These are phyloP conservation scores for Drosophila barbarae DNA, from an alignment of 2,888 invertebrate species.

Conservation along the genomic window DNA sequence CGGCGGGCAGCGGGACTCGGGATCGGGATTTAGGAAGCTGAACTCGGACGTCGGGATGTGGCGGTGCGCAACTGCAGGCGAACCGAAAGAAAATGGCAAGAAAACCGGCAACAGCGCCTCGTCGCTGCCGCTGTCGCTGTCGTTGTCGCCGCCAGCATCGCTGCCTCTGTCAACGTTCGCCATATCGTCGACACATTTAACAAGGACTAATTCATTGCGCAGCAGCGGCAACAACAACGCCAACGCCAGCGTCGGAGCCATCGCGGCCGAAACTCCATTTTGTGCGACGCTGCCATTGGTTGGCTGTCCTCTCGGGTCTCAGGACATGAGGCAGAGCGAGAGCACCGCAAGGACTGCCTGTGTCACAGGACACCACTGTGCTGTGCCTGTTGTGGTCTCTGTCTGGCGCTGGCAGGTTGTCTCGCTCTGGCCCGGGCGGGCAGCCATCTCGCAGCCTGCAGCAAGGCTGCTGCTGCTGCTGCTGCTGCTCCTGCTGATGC, in stretches of 20 bases:
- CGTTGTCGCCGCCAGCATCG: neutral
- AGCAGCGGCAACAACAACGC: slow-evolving; percentile 34
- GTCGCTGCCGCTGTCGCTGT: slow-evolving; percentile 4
- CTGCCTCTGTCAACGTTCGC: slow-evolving; percentile 20
- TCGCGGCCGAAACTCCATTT: slow-evolving; percentile 53
- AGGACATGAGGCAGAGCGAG: slow-evolving; percentile 50
- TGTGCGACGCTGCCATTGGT: slow-evolving; percentile 53
- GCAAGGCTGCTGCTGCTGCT: neutral
- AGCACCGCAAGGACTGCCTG: slow-evolving; percentile 2
- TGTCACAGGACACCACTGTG: neutral
- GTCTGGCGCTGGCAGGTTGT: slow-evolving; percentile 1
- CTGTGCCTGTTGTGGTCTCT: slow-evolving; percentile 4
- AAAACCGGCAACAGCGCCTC: slow-evolving; percentile 64
- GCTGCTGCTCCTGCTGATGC: slow-evolving; percentile 16
- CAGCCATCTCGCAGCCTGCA: slow-evolving; percentile 3
- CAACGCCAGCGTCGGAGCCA: slow-evolving; percentile 3
- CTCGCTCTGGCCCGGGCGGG: neutral
- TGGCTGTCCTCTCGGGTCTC: neutral
- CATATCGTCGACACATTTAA: slow-evolving; percentile 67
- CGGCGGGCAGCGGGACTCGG: neutral
- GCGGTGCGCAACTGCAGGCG: slow-evolving; percentile 41
- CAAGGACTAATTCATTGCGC: slow-evolving; percentile 76
- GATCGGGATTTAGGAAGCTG: slow-evolving; percentile 2
- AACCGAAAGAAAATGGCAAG: slow-evolving; percentile 48
- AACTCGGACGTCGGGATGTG: slow-evolving; percentile 4